Base-by-base conservation (phyloP, 2,888 invertebrate genomes). In the Drosophila differens region DNA sequence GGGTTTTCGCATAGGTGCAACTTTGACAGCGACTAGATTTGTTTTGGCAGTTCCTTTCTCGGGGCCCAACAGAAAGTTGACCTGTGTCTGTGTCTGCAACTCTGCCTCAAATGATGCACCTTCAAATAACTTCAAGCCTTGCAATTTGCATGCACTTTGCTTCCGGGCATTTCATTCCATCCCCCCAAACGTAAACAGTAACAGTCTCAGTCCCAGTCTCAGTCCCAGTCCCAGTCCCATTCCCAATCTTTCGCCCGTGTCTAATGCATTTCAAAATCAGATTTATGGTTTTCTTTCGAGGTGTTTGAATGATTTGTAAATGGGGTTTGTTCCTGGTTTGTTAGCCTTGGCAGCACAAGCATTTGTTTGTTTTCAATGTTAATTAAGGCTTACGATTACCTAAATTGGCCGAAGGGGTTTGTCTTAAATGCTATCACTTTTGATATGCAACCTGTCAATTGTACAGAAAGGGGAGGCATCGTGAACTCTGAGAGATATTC, bases 331-430 rank as follows among this genome's bases (percentile, higher is more conserved):
- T 37, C 4, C 60, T 62, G 22, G 37, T 66, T 67, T 79, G 73
- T 70, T 67, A 61, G 66, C 66, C 59, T 63, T 74, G 32, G 22
- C 63, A 62, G 61, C 73, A 67, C 70, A 71, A 66, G 55, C 81
- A 78, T 82, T 86, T 91, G 92, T 91, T 91, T 91, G 81, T 84
- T 89, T 89, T 89, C 74, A 81, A 82, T 91, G 87, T 91, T 91
- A 91, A 91, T 91, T 91, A 91, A 90, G 84, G 86, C 85, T 84
- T 82, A 80, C 81, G 81, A 77, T 87, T 86, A 84, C 60, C 73
- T 28, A 55, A 67, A 76, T 61, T 54, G 51, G 33, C 78, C 65
- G 33, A 65, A 73, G 62, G 72, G 64, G 35, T 19, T 57, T 52
- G 22, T 35, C 35, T 58, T 12, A 30, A 22, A n/a, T 30, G 37